phyloP scores from a whole-genome alignment of 2,888 invertebrate species.

The Aleiodes testaceus region DNA sequence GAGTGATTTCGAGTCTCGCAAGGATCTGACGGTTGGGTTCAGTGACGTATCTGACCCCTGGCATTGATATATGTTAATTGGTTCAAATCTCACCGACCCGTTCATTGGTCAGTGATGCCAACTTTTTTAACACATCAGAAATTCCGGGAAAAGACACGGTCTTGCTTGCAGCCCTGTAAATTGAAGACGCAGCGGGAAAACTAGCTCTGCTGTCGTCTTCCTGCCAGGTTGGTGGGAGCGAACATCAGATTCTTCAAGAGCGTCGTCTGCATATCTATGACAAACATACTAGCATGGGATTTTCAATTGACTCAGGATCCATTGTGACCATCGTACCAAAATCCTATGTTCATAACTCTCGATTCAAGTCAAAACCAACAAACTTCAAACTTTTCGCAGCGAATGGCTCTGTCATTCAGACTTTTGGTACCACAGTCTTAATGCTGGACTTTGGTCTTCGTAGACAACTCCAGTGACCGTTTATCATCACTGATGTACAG shows the following conservation, averaged over 20 bases:
- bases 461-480: constrained; percentile 38
- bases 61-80: too few relatives aligned
- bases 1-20: too few relatives aligned
- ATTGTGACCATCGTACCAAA: constrained; percentile 41
- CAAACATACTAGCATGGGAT: constrained; percentile 7
- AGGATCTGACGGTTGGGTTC: too few relatives aligned
- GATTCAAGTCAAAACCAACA: not conserved
- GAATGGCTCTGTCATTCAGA: constrained; percentile 37
- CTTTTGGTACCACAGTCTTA: constrained; percentile 33
- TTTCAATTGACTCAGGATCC: constrained; percentile 50
- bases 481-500: constrained; percentile 41
- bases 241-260: not conserved
- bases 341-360: not conserved
- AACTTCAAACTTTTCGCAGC: constrained; percentile 39
- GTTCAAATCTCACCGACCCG: too few relatives aligned
- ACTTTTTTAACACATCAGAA: too few relatives aligned
- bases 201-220: constrained; percentile 14
- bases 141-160: too few relatives aligned
- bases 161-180: constrained; percentile 20
- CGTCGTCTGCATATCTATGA: constrained; percentile 31
- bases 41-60: too few relatives aligned
- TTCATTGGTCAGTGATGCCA: too few relatives aligned
- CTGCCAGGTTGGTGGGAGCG: constrained; percentile 28
- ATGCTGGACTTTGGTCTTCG: constrained; percentile 39
- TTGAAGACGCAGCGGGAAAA: constrained; percentile 32